Percentiles rank a stretch among this genome's conserved stretches.
Evolutionary conservation across 2,888 invertebrate genomes (phyloP).

Genomic region (Parnassius smintheus): DNA sequence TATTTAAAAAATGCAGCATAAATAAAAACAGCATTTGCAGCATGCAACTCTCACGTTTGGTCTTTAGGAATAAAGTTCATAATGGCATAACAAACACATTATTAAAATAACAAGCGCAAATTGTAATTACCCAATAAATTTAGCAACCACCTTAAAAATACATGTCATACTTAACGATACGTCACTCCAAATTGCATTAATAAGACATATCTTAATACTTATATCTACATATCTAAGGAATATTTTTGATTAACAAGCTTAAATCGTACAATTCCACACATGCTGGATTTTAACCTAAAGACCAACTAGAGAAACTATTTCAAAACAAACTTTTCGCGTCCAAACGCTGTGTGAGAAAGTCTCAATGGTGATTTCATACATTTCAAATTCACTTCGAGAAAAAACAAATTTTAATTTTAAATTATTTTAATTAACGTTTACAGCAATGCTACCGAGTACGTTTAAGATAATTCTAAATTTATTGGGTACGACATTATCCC

Average conservation of each 20-base stretch:
- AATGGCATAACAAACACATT: constrained; percentile 48
- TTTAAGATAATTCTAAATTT: constrained; percentile 75
- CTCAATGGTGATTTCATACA: constrained; percentile 70
- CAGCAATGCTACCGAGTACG: constrained; percentile 51
- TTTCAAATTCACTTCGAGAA: constrained; percentile 70
- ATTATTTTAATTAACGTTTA: constrained; percentile 47
- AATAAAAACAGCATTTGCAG: constrained; percentile 50
- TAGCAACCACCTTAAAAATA: constrained; percentile 73
- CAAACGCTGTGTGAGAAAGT: constrained; percentile 70
- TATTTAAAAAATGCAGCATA: constrained; percentile 56
- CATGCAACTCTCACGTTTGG: constrained; percentile 80
- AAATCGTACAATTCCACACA: constrained; percentile 37
- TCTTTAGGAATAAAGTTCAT: constrained; percentile 74
- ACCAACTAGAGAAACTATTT: constrained; percentile 65
- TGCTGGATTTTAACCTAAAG: constrained; percentile 67
- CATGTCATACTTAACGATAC: constrained; percentile 51
- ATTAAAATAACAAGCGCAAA: constrained; percentile 44
- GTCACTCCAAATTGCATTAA: constrained; percentile 56
- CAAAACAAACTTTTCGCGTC: constrained; percentile 41
- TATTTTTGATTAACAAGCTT: constrained; percentile 23
- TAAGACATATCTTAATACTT: constrained; percentile 32
- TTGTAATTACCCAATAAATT: constrained; percentile 78
- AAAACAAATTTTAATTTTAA: constrained; percentile 56
- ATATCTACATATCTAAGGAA: constrained; percentile 21
- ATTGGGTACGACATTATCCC: constrained; percentile 71